These are phyloP conservation scores for Cinclus cinclus DNA, from an alignment of 2,113 vertebrate genomes.

Conservation along the genomic window DNA sequence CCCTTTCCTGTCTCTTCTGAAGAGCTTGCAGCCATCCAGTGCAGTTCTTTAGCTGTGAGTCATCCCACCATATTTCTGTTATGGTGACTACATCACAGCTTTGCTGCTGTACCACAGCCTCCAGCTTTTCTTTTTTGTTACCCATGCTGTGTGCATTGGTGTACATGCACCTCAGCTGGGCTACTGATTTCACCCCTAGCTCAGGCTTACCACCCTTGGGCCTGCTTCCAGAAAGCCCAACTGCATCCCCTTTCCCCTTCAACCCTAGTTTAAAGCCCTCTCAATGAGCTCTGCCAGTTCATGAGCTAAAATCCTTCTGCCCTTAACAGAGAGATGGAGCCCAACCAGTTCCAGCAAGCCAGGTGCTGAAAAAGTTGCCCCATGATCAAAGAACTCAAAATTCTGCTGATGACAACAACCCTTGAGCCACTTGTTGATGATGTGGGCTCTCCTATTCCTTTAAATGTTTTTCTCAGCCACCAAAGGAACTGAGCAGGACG, in stretches of 20 bases:
- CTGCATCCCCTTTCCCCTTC: background rate
- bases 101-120: no score
- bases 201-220: background rate
- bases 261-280: background rate
- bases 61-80: background rate
- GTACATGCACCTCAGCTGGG: background rate
- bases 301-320: background rate
- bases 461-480: background rate
- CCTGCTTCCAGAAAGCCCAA: background rate
- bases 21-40: no score
- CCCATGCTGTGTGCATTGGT: background rate
- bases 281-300: background rate
- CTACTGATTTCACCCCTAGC: background rate
- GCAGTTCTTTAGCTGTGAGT: no score
- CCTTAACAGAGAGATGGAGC: no score
- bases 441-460: background rate
- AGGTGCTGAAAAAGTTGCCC: background rate
- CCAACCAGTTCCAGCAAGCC: background rate
- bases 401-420: background rate
- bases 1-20: background rate
- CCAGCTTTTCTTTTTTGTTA: no score
- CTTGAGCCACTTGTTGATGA: no score
- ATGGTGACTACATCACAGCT: background rate
- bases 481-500: background rate
- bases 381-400: background rate